phyloP scores from a whole-genome alignment of 2,113 vertebrate species.

The Callipepla californica region DNA sequence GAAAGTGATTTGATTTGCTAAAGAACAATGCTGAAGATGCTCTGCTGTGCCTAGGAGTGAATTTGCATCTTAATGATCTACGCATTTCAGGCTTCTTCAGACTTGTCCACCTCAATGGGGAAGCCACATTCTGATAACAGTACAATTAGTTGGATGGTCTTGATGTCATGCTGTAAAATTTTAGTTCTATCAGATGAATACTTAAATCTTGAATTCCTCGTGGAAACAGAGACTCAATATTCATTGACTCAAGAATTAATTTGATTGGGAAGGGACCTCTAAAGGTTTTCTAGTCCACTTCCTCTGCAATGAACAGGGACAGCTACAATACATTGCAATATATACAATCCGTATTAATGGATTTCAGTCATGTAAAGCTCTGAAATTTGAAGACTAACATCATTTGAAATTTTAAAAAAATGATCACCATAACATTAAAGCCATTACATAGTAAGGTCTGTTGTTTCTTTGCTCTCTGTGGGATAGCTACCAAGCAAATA shows the following conservation, averaged over 20 bases:
- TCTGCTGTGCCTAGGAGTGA: neutral
- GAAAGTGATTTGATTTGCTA: neutral
- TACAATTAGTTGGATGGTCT: neutral
- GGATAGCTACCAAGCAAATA: neutral
- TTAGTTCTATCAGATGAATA: neutral
- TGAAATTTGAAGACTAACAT: neutral
- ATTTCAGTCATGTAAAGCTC: neutral
- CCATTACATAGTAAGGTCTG: neutral
- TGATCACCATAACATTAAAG: rapidly evolving
- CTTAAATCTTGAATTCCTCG: neutral
- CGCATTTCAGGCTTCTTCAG: neutral
- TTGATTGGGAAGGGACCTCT: neutral
- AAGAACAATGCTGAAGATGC: neutral
- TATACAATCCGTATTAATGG: neutral
- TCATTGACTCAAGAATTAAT: neutral
- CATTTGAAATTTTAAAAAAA: neutral
- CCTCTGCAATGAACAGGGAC: neutral
- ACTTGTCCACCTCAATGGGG: neutral
- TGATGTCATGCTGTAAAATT: neutral
- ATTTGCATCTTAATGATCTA: neutral
- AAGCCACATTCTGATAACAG: neutral
- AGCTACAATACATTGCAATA: neutral
- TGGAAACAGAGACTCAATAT: neutral
- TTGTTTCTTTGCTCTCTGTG: neutral
- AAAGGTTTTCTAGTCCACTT: neutral